These are phyloP conservation scores for Drosophila cardini DNA, from an alignment of 1,140 invertebrate genomes.

Conservation along the genomic window DNA sequence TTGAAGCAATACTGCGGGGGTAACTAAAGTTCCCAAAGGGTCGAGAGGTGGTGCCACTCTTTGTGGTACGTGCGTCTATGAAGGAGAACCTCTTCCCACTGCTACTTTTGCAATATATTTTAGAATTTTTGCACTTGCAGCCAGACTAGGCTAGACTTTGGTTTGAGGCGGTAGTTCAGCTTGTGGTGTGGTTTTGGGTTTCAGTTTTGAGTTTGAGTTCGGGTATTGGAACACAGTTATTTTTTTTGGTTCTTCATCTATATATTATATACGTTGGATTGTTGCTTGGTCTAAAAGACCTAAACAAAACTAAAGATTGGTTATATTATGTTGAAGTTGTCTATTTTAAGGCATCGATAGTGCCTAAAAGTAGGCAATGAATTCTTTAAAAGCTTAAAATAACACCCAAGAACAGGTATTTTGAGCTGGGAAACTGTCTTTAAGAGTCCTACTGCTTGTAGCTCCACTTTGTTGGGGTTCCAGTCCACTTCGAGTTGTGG, in stretches of 20 bases:
- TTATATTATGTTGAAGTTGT: too few relatives aligned
- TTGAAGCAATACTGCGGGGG: background rate
- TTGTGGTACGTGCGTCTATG: conserved; percentile 70
- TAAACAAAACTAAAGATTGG: too few relatives aligned
- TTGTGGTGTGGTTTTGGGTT: conserved; percentile 7
- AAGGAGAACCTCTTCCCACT: conserved; percentile 1
- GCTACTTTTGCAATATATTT: conserved; percentile 75
- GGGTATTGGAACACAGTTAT: conserved; percentile 18
- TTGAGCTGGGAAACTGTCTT: too few relatives aligned
- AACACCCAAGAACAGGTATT: too few relatives aligned
- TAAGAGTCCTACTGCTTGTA: background rate
- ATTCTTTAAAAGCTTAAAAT: too few relatives aligned
- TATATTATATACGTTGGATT: too few relatives aligned
- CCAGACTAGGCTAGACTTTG: conserved; percentile 6
- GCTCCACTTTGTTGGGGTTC: conserved; percentile 18
- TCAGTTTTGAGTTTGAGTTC: background rate
- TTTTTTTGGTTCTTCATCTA: too few relatives aligned
- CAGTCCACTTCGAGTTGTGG: background rate
- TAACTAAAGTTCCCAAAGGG: conserved; percentile 6
- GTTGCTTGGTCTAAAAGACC: too few relatives aligned
- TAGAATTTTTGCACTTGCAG: conserved; percentile 68
- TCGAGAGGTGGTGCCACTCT: conserved; percentile 17
- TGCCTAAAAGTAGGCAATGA: too few relatives aligned
- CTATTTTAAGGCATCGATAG: too few relatives aligned
- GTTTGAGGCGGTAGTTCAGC: background rate